These are phyloP conservation scores for Tiliqua scincoides DNA, from an alignment of 2,113 vertebrate genomes.

Conservation along the genomic window DNA sequence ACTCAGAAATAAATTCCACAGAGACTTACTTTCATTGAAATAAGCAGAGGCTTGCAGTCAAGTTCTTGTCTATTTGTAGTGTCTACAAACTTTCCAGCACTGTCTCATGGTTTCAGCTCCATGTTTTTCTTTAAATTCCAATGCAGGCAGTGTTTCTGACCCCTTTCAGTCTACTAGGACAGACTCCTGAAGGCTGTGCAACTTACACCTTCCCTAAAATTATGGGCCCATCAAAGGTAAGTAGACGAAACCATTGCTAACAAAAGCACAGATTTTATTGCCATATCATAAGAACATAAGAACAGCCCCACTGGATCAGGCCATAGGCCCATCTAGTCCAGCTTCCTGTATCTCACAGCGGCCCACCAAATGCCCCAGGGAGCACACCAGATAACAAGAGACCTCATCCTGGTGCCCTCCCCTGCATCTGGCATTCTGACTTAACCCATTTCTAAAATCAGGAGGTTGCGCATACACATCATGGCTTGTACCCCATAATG, in stretches of 20 bases:
- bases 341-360: too few species aligned
- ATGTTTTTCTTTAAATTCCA: neutral
- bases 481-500: too few species aligned
- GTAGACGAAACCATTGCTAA: neutral
- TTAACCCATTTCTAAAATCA: too few species aligned
- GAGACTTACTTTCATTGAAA: neutral
- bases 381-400: too few species aligned
- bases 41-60: neutral
- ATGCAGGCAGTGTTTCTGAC: constrained; percentile 79
- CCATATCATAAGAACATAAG: too few species aligned
- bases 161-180: constrained; percentile 74
- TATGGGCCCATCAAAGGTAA: constrained; percentile 73
- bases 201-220: constrained; percentile 76
- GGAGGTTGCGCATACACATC: too few species aligned
- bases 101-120: neutral
- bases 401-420: too few species aligned
- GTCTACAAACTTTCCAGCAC: neutral
- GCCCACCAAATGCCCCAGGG: too few species aligned
- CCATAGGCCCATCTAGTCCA: too few species aligned
- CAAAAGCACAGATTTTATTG: neutral
- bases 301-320: too few species aligned
- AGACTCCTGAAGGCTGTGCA: constrained; percentile 76
- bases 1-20: neutral
- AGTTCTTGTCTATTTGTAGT: neutral
- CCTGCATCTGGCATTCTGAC: too few species aligned